Evolutionary conservation across 2,113 vertebrate genomes (phyloP).

Genomic region (Hemiprocne comata): DNA sequence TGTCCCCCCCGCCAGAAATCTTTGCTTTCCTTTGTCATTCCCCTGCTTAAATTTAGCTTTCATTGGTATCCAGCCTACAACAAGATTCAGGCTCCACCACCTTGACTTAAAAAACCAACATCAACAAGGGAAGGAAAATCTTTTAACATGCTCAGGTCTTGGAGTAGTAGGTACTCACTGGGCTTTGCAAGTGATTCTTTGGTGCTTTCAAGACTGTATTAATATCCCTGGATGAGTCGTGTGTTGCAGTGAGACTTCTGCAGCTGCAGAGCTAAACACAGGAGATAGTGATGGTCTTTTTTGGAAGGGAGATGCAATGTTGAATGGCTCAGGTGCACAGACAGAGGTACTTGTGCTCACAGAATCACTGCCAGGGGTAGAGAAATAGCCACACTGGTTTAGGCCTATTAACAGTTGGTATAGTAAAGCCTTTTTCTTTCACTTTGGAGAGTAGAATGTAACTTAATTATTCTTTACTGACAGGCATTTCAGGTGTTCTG

Average conservation of each 20-base stretch:
- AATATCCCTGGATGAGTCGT: neutral
- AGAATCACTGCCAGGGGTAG: slow-evolving; percentile 11
- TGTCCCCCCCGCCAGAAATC: neutral
- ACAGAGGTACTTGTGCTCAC: slow-evolving; percentile 11
- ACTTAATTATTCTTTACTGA: neutral
- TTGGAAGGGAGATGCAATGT: neutral
- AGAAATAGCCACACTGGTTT: neutral
- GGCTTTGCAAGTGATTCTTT: neutral
- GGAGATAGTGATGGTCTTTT: neutral
- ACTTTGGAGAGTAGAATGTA: neutral
- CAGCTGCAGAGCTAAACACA: slow-evolving; percentile 3
- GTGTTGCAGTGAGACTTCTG: neutral
- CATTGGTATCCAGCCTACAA: rapidly evolving
- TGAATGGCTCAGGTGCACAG: neutral
- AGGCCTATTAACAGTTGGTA: neutral
- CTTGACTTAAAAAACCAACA: neutral
- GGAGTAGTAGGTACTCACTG: neutral
- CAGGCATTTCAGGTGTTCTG: neutral
- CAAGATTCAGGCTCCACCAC: neutral
- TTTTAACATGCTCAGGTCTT: neutral
- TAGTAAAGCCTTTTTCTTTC: neutral
- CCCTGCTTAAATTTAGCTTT: rapidly evolving
- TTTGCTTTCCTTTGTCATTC: neutral
- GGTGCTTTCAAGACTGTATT: neutral
- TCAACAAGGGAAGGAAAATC: neutral